Evolutionary conservation across 2,888 invertebrate species (phyloP), one percentile per base, ranked within the genome.

Genomic region (Clitarchus hookeri): DNA sequence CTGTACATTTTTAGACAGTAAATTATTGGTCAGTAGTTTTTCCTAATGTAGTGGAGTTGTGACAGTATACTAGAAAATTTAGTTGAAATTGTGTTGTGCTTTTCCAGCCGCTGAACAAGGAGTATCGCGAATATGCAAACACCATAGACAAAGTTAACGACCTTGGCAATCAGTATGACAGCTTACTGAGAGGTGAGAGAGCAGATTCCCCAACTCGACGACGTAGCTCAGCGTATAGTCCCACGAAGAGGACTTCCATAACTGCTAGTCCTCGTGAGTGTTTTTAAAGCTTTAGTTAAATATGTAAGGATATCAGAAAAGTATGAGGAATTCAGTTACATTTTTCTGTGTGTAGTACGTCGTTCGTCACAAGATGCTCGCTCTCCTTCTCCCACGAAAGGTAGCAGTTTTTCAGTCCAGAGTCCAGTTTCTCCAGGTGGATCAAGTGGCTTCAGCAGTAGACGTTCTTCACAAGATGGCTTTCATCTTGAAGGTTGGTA

Each of bases 81-180:
- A 44, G n/a, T n/a, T n/a, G n/a, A n/a, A n/a, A 36, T 36, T 36
- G 36, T 36, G 36, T 85, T 86, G 0, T 65, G 86, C 83, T 84
- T 85, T 89, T 89, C 11, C 89, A 93, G 91, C 98, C 98, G 0
- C 93, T 99, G 84, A 92, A 95, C 25, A 97, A 97, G 91, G 98
- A 98, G 90, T 97, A 98, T 91, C 94, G 97, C 85, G 97, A 98
- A 90, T 98, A 95, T 91, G 95, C 94, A 0, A 93, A 94, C 23
- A 97, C 96, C 53, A 96, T 99, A 82, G 98, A 98, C 89, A 97
- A 97, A 92, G 94, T 97, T 86, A 98, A 98, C 91, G 98, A 98
- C 90, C 94, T 98, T 0, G 98, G 98, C 0, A 95, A 95, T 53
- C 94, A 96, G 36, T 98, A 97, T 90, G 98, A 98, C 89, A 95